Conservation (phyloP, 2,797 vertebrate genomes). For the Acipenser ruthenus region DNA sequence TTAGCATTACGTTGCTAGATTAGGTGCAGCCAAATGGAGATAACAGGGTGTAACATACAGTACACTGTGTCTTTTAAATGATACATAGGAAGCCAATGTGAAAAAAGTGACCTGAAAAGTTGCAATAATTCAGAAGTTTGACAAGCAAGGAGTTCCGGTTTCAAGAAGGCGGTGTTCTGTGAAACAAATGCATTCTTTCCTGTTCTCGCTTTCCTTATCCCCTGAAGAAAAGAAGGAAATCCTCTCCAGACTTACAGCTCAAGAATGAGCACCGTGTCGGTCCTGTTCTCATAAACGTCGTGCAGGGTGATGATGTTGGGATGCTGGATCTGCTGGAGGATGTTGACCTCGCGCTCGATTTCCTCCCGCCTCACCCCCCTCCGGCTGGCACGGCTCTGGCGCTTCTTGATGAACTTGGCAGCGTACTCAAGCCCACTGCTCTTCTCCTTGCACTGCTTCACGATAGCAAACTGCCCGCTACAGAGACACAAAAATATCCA, state of each 20-base stretch:
- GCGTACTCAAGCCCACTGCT: slow-evolving; percentile 70
- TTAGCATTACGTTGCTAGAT: no score
- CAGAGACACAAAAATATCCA: background rate
- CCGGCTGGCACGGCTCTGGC: slow-evolving; percentile 74
- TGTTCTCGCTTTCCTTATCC: background rate
- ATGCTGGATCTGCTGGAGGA: slow-evolving; percentile 83
- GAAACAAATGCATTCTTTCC: background rate
- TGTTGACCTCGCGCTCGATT: slow-evolving; percentile 86
- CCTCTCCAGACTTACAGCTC: slow-evolving; percentile 80
- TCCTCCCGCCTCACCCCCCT: slow-evolving; percentile 83
- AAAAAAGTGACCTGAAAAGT: no score
- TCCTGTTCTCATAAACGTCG: slow-evolving; percentile 88
- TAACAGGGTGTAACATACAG: no score
- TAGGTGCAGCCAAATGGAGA: no score
- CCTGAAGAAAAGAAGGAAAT: background rate
- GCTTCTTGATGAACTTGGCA: slow-evolving; percentile 95
- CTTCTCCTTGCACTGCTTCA: slow-evolving; percentile 80
- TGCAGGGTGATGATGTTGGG: slow-evolving; percentile 80
- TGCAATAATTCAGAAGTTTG: background rate
- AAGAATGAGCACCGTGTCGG: slow-evolving; percentile 87
- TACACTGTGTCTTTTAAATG: no score
- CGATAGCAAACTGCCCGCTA: slow-evolving; percentile 93
- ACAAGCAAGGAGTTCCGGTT: slow-evolving; percentile 15
- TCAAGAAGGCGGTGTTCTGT: background rate
- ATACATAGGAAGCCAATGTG: no score